phyloP scores from a whole-genome alignment of 1,140 invertebrate genomes.

The Spodoptera frugiperda region DNA sequence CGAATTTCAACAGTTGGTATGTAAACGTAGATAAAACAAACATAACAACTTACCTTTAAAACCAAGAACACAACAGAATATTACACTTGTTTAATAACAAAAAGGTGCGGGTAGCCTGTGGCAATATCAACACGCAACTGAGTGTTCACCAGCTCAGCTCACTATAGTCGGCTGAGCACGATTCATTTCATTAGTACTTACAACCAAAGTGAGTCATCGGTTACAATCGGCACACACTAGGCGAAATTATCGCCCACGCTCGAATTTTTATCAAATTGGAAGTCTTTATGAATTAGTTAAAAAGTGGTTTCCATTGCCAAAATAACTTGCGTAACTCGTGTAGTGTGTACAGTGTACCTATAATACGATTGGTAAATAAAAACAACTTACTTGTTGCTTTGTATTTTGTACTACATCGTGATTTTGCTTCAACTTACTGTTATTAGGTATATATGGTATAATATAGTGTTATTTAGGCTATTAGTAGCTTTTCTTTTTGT shows the following conservation, averaged over 20 bases:
- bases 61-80: slow-evolving; percentile 2
- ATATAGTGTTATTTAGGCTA: too few relatives aligned
- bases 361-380: too few relatives aligned
- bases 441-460: too few relatives aligned
- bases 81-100: slow-evolving; percentile 17
- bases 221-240: slow-evolving; percentile 2
- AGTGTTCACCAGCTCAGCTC: background rate
- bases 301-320: too few relatives aligned
- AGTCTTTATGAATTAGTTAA: too few relatives aligned
- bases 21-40: background rate
- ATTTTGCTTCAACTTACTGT: too few relatives aligned
- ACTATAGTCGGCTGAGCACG: slow-evolving; percentile 10
- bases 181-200: slow-evolving; percentile 33
- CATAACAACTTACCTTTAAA: background rate
- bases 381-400: too few relatives aligned
- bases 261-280: background rate
- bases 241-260: background rate
- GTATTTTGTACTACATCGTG: too few relatives aligned
- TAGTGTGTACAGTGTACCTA: too few relatives aligned
- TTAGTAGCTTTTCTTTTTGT: too few relatives aligned
- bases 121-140: slow-evolving; percentile 30
- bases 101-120: slow-evolving; percentile 4
- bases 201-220: slow-evolving; percentile 26
- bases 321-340: too few relatives aligned
- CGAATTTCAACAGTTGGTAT: too few relatives aligned